phyloP scores from a whole-genome alignment of 2,888 invertebrate species.

The Lasioglossum malachurum region DNA sequence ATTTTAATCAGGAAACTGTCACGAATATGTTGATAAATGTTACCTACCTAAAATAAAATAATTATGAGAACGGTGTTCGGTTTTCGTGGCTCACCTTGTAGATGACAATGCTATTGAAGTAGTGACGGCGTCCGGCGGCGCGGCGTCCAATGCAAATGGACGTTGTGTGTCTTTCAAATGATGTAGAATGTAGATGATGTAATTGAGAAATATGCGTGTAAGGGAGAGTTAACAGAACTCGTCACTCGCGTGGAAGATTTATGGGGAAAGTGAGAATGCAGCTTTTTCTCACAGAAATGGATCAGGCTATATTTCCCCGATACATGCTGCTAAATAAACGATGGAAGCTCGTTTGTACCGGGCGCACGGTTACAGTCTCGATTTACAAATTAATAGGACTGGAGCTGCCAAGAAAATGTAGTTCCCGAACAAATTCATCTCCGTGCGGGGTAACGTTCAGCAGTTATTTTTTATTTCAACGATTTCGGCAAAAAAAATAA shows the following conservation, averaged over 20 bases:
- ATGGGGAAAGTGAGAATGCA: not conserved
- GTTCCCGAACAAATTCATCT: not conserved
- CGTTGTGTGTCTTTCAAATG: not conserved
- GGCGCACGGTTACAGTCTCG: not conserved
- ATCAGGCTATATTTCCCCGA: not conserved
- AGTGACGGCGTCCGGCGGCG: not conserved
- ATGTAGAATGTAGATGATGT: not conserved
- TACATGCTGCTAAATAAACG: not conserved
- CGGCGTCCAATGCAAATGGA: not conserved
- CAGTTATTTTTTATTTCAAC: not conserved
- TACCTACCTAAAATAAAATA: not conserved
- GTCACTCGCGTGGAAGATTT: not conserved
- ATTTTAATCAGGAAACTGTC: not conserved
- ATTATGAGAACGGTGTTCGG: not conserved
- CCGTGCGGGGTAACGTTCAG: not conserved
- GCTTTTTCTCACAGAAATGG: not conserved
- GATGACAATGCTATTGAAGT: not conserved
- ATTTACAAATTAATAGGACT: slow-evolving; percentile 1
- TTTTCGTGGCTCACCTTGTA: not conserved
- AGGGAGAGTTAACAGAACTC: not conserved
- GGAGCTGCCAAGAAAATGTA: not conserved
- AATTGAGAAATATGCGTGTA: slow-evolving; percentile 15
- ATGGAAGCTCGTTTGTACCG: not conserved
- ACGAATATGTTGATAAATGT: not conserved
- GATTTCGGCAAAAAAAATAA: not conserved